Conservation (phyloP, 2,113 vertebrate genomes). For the Rhipidura dahli region DNA sequence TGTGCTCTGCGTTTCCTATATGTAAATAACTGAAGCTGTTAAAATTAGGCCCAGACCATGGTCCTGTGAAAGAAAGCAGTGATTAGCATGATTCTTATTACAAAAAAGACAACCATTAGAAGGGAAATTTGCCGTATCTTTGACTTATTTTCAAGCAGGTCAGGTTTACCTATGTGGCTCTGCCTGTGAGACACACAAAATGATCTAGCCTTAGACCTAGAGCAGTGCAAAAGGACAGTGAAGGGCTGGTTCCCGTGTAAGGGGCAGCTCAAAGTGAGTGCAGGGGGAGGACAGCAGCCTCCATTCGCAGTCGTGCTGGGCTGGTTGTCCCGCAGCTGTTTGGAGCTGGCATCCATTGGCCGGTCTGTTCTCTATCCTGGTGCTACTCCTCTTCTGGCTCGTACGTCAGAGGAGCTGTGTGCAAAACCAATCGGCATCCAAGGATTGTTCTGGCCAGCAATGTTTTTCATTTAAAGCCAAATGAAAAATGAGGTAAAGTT, state of each 20-base stretch:
- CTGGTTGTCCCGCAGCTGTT: neutral
- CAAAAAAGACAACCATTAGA: neutral
- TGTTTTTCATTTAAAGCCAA: neutral
- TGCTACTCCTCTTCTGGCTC: neutral
- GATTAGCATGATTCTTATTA: neutral
- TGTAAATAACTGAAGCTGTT: neutral
- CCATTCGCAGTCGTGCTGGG: rapidly evolving
- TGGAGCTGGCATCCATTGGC: rapidly evolving
- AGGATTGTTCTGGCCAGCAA: neutral
- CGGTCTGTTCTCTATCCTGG: neutral
- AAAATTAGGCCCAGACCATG: neutral
- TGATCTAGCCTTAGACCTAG: neutral
- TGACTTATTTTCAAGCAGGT: neutral
- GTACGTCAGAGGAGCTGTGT: neutral
- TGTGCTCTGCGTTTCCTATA: neutral
- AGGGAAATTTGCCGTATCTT: neutral
- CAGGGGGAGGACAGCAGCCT: neutral
- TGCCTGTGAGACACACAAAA: neutral
- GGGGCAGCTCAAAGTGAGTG: rapidly evolving
- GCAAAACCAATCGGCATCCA: neutral
- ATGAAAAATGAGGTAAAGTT: neutral
- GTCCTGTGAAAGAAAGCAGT: neutral
- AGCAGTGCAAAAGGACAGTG: neutral
- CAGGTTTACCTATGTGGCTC: neutral
- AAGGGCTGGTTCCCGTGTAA: neutral